phyloP scores from a whole-genome alignment of 2,888 invertebrate genomes.

The Eupithecia pulchellata region DNA sequence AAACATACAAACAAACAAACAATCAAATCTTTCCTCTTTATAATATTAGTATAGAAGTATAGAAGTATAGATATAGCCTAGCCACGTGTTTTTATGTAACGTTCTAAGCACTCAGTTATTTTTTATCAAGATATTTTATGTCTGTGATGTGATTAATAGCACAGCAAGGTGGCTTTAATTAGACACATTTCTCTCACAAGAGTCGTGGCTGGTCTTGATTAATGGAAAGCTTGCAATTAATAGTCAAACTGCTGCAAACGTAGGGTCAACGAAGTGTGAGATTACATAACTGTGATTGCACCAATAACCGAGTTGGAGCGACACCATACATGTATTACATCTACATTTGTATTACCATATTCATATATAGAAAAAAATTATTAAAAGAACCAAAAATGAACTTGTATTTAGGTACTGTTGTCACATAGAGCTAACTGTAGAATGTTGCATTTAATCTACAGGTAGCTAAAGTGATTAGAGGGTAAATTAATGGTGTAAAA shows the following conservation, averaged over 20 bases:
- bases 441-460: too few species aligned
- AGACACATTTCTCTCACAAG: slow-evolving; percentile 46
- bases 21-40: too few species aligned
- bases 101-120: background rate
- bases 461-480: too few species aligned
- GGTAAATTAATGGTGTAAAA: too few species aligned
- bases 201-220: slow-evolving; percentile 42
- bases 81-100: background rate
- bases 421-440: too few species aligned
- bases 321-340: background rate
- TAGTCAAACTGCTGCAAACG: slow-evolving; percentile 38
- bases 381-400: too few species aligned
- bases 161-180: slow-evolving; percentile 42
- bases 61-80: background rate
- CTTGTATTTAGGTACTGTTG: too few species aligned
- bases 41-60: too few species aligned
- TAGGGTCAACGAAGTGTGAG: slow-evolving; percentile 34
- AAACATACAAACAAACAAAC: too few species aligned
- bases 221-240: slow-evolving; percentile 47
- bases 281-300: slow-evolving; percentile 17
- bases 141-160: slow-evolving; percentile 31
- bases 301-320: background rate
- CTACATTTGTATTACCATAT: too few species aligned
- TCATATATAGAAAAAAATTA: too few species aligned
- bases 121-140: background rate